Evolutionary conservation across 2,797 vertebrate genomes (phyloP).

Genomic region (Picus viridis): DNA sequence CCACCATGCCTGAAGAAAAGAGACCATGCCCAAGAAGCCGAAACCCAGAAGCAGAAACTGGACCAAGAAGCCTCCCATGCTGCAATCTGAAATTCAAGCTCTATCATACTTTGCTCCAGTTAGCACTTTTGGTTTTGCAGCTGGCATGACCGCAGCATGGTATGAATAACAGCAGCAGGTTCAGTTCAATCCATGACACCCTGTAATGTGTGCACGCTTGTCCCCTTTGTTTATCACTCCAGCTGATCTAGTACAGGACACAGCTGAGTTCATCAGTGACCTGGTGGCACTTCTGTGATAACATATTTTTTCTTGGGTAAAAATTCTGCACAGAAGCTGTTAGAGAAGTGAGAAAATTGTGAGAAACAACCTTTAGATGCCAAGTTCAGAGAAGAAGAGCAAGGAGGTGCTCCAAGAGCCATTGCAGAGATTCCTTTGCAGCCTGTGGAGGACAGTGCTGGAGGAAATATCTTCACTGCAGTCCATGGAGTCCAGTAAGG

Average conservation of each 20-base stretch:
- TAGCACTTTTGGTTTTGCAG: too few species aligned
- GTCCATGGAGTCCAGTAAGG: not conserved
- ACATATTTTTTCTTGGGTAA: not conserved
- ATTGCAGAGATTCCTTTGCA: not conserved
- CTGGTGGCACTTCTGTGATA: not conserved
- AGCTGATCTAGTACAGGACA: not conserved
- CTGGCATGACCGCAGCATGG: too few species aligned
- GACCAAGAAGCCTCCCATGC: too few species aligned
- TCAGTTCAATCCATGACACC: too few species aligned
- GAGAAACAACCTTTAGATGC: not conserved
- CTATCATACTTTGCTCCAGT: too few species aligned
- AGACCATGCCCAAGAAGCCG: too few species aligned
- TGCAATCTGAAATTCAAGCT: too few species aligned
- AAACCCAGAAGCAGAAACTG: too few species aligned
- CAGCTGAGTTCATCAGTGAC: accelerated
- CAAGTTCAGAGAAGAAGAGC: not conserved
- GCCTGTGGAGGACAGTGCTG: accelerated
- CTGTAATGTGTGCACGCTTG: too few species aligned
- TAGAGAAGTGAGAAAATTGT: not conserved
- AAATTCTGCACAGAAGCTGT: not conserved
- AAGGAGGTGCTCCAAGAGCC: not conserved
- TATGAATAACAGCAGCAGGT: too few species aligned
- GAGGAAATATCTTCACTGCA: not conserved
- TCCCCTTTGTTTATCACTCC: too few species aligned
- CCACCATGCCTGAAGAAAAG: too few species aligned